Percentiles rank a stretch among this genome's conserved stretches.
phyloP scores from a whole-genome alignment of 37 sponge, comb jelly and placozoan species.

The Aplysina aerophoba region DNA sequence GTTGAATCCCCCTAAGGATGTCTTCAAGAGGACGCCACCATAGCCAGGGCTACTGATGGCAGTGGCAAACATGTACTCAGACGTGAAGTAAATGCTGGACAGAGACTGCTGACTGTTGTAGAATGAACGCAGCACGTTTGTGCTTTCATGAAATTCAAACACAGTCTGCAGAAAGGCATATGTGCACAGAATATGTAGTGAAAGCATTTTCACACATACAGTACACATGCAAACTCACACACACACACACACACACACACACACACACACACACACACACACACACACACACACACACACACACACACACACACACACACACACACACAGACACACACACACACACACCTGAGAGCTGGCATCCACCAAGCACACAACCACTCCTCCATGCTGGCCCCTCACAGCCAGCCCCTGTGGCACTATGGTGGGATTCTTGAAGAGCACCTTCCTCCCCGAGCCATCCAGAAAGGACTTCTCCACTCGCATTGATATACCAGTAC shows the following conservation, averaged over 20 bases:
- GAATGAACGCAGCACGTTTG: no score
- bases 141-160: no score
- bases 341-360: conserved; percentile 6
- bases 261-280: conserved; percentile 19
- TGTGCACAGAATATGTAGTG: background rate
- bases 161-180: no score
- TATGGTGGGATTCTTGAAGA: background rate
- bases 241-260: conserved; percentile 16
- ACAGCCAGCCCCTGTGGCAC: background rate
- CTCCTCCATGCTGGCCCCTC: background rate
- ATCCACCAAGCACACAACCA: background rate
- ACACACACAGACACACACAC: conserved; percentile 34
- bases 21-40: background rate
- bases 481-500: background rate
- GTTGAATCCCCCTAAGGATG: no score
- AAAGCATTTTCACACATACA: background rate
- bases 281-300: background rate
- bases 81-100: no score
- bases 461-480: background rate
- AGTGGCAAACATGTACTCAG: no score
- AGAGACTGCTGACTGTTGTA: no score
- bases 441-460: background rate
- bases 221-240: no score
- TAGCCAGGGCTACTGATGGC: no score
- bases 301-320: conserved; percentile 37